These are phyloP conservation scores for Euclidia mi DNA, from an alignment of 2,888 invertebrate species.

Conservation along the genomic window DNA sequence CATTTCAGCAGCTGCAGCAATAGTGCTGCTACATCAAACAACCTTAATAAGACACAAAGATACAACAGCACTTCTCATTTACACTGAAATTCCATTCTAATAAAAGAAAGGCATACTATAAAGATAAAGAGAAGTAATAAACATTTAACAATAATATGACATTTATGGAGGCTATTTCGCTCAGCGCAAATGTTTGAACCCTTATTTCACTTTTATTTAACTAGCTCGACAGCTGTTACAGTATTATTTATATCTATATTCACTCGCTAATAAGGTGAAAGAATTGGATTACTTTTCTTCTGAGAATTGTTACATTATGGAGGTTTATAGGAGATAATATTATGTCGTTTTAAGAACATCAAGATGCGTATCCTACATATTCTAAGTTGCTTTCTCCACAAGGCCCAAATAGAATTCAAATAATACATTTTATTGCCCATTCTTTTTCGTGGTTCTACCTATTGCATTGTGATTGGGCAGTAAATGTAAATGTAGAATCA, in stretches of 20 bases:
- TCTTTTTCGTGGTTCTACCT: no score
- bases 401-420: no score
- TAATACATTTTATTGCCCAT: no score
- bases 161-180: constrained; percentile 20
- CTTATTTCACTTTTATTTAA: constrained; percentile 26
- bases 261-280: constrained; percentile 14
- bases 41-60: not conserved
- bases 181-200: constrained; percentile 21
- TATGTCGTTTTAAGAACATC: no score
- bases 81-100: constrained; percentile 14
- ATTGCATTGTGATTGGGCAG: no score
- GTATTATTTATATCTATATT: constrained; percentile 16
- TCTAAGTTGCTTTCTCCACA: no score
- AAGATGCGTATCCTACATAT: no score
- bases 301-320: not conserved
- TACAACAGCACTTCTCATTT: constrained; percentile 6
- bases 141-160: constrained; percentile 28
- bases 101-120: constrained; percentile 21
- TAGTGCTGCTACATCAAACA: no score
- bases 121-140: constrained; percentile 20
- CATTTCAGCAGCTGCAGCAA: no score
- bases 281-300: not conserved
- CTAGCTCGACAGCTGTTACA: constrained; percentile 21
- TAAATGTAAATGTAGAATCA: no score
- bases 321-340: no score